Evolutionary conservation across 2,113 vertebrate species (phyloP).

Genomic region (Dromas ardeola): DNA sequence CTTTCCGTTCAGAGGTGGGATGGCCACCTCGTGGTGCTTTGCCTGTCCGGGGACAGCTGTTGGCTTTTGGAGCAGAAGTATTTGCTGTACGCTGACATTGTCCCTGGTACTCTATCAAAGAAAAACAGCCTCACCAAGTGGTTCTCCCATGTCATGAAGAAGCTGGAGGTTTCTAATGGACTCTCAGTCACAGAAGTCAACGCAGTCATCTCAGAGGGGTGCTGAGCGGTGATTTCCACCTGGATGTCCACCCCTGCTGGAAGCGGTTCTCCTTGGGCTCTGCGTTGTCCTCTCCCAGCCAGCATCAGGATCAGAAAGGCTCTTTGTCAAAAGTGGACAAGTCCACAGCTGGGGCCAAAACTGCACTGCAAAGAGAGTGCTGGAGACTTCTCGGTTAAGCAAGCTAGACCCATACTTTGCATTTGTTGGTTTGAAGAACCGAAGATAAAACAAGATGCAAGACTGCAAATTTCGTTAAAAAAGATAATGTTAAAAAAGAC

Average conservation of each 20-base stretch:
- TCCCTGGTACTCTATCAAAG: neutral
- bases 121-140: neutral
- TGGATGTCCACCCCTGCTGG: neutral
- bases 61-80: neutral
- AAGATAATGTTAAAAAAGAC: neutral
- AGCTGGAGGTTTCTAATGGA: neutral
- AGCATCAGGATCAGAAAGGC: neutral
- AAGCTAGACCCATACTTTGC: neutral
- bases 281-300: neutral
- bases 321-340: rapidly evolving
- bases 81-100: neutral
- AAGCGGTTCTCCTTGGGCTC: neutral
- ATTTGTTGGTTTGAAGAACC: neutral
- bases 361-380: neutral
- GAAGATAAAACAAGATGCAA: neutral
- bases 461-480: neutral
- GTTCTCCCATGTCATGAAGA: neutral
- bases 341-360: neutral
- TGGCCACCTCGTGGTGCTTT: neutral
- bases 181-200: rapidly evolving
- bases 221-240: neutral
- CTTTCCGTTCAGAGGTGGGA: neutral
- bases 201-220: neutral
- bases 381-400: neutral
- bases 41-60: neutral